Percentiles rank a stretch among this genome's conserved stretches.
These are phyloP conservation scores for Hydrolagus colliei DNA, from an alignment of 2,797 vertebrate species.

Conservation along the genomic window DNA sequence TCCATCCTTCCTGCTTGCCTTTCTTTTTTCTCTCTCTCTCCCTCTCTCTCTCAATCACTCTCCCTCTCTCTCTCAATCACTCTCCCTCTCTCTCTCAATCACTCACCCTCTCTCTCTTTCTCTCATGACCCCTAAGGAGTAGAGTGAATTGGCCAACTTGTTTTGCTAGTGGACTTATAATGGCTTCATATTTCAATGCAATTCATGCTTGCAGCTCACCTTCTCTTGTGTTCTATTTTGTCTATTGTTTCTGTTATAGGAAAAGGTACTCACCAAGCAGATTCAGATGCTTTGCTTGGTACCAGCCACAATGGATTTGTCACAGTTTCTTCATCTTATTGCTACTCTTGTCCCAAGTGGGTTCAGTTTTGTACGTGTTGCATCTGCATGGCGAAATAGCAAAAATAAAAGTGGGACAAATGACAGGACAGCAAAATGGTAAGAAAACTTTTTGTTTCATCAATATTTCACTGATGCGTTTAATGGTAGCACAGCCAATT, in stretches of 20 bases:
- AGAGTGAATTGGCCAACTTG: background rate
- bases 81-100: too few species aligned
- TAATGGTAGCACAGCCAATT: background rate
- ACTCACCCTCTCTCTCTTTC: too few species aligned
- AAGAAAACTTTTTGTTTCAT: background rate
- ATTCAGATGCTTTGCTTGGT: background rate
- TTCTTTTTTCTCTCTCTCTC: too few species aligned
- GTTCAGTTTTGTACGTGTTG: slow-evolving; percentile 39
- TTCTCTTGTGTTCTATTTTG: background rate
- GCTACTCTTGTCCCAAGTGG: slow-evolving; percentile 37
- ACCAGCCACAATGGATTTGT: slow-evolving; percentile 36
- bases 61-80: too few species aligned
- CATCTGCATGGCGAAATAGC: slow-evolving; percentile 35
- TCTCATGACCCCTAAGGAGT: too few species aligned
- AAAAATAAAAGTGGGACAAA: slow-evolving; percentile 28
- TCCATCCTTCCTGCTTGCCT: too few species aligned
- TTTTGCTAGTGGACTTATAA: background rate
- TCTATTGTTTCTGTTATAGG: background rate
- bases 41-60: too few species aligned
- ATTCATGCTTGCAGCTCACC: background rate
- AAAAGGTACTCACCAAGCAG: background rate
- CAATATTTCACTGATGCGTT: background rate
- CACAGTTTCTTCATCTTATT: slow-evolving; percentile 34
- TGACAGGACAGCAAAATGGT: background rate
- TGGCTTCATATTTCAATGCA: too few species aligned